Percentiles rank a stretch among this genome's conserved stretches.
These are phyloP conservation scores for Erpetoichthys calabaricus DNA, from an alignment of 2,797 vertebrate genomes.

Conservation along the genomic window DNA sequence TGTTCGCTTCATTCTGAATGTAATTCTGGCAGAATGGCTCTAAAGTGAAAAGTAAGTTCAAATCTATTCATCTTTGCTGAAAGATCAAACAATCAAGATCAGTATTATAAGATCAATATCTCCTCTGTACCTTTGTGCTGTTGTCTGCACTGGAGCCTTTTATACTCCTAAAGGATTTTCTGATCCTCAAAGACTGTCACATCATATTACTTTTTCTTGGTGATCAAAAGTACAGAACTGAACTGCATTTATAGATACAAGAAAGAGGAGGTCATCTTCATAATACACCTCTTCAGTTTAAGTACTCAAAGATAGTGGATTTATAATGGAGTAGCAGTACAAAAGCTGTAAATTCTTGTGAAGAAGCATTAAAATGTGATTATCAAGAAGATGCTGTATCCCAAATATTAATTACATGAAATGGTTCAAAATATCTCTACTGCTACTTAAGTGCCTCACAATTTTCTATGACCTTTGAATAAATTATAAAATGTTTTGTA, in stretches of 20 bases:
- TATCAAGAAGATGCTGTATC: too few species aligned
- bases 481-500: too few species aligned
- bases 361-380: too few species aligned
- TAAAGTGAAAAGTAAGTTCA: slow-evolving; percentile 15
- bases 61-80: slow-evolving; percentile 15
- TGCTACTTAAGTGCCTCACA: too few species aligned
- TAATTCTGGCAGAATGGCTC: not conserved
- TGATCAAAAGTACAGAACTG: slow-evolving; percentile 18
- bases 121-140: slow-evolving; percentile 13
- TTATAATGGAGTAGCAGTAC: too few species aligned
- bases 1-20: too few species aligned
- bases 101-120: slow-evolving; percentile 24
- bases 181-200: slow-evolving; percentile 21
- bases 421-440: too few species aligned
- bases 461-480: too few species aligned
- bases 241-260: slow-evolving; percentile 10
- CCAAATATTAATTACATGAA: too few species aligned
- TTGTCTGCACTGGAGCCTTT: slow-evolving; percentile 20
- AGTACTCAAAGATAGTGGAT: slow-evolving; percentile 13
- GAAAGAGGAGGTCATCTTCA: slow-evolving; percentile 11
- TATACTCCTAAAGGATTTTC: slow-evolving; percentile 23
- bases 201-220: slow-evolving; percentile 14
- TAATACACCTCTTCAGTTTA: slow-evolving; percentile 12
- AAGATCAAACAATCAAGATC: slow-evolving; percentile 24
- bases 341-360: too few species aligned